Base-by-base conservation (phyloP, 1,140 invertebrate genomes). In the Caenorhabditis remanei region DNA sequence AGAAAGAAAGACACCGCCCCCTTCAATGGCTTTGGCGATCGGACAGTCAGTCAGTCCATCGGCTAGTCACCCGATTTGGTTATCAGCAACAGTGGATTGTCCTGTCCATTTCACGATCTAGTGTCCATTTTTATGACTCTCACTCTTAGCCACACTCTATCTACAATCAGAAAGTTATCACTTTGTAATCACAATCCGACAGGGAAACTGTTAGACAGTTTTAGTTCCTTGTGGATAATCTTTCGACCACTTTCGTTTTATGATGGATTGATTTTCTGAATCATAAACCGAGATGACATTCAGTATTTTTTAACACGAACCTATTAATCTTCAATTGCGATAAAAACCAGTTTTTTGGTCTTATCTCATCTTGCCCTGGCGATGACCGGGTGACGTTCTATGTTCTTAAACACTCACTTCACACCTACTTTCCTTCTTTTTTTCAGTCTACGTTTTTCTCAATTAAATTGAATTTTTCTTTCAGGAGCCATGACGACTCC, bases 21-120 rank as follows among this genome's bases (percentile, higher is more conserved):
- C 16, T 79, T 71, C 13, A n/a, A 50, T 79, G 71, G 71, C 41
- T 43, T 19, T 71, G 19, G 43, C 19, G 43, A 50, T 79, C 21
- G 43, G 71, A 50, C 71, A 79, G 71, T 79, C 71, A 79, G 41
- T 75, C 67, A 75, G n/a, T 71, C 65, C 43, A 71, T 79, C 71
- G 71, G 71, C 46, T 79, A 50, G 43, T 53, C 71, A 50, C 71
- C 71, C 71, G 71, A 50, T 79, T 50, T 79, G 71, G 46, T 79
- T 79, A 79, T 79, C 71, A 32, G 32, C 32, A 32, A 32, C 32
- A 79, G 71, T 50, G 21, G 71, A 48, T 50, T 48, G 32, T 79
- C 71, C n/a, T 79, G 71, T 50, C 71, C 40, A 79, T 50, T 79
- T 79, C 71, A 50, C 71, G 46, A 79, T 79, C 19, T 79, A 21